Conservation (phyloP, 2,113 vertebrate species). For the Oncorhynchus masou region DNA sequence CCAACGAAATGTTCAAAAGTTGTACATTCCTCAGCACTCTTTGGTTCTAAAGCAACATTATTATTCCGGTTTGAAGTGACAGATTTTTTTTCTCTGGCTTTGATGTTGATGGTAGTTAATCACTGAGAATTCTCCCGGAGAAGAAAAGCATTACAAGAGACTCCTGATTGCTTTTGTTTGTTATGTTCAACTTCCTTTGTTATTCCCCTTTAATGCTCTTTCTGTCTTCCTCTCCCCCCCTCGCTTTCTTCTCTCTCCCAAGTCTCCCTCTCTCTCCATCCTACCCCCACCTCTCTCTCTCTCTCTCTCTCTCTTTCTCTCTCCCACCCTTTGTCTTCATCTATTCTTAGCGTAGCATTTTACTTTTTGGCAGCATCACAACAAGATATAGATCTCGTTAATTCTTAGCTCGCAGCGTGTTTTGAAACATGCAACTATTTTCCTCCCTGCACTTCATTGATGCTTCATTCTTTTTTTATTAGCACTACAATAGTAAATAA, state of each 20-base stretch:
- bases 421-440: conserved; percentile 35
- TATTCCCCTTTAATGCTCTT: conserved; percentile 1
- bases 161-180: conserved; percentile 41
- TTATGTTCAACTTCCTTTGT: neutral
- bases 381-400: conserved; percentile 54
- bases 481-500: conserved; percentile 28
- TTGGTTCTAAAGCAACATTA: conserved; percentile 37
- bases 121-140: conserved; percentile 41
- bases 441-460: conserved; percentile 22
- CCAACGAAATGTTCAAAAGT: conserved; percentile 47
- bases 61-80: conserved; percentile 44
- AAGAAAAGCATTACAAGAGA: conserved; percentile 38
- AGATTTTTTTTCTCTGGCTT: conserved; percentile 29
- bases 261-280: neutral
- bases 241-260: neutral
- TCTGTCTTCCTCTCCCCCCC: neutral
- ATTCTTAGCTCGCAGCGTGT: conserved; percentile 57
- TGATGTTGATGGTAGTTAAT: conserved; percentile 63
- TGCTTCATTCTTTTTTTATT: conserved; percentile 43
- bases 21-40: conserved; percentile 42
- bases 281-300: neutral
- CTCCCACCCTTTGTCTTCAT: neutral
- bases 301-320: neutral
- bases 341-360: conserved; percentile 30
- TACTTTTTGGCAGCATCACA: conserved; percentile 30